phyloP scores from a whole-genome alignment of 2,797 vertebrate species.

The Sebastes baramenuke region DNA sequence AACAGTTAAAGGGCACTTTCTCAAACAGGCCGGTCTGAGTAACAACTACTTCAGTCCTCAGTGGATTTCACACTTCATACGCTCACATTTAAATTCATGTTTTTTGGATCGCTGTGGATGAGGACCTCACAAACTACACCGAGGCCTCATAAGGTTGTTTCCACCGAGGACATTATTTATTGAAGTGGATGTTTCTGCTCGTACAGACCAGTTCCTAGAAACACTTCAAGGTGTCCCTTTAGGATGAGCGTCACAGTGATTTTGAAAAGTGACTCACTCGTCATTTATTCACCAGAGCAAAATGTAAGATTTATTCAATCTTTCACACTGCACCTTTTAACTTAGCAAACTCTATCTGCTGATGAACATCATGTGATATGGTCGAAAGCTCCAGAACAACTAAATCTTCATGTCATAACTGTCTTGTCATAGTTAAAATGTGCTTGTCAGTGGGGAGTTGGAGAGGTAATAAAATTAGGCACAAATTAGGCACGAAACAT shows the following conservation, averaged over 20 bases:
- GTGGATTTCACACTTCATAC: slow-evolving; percentile 76
- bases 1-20: slow-evolving; percentile 75
- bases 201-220: background rate
- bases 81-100: slow-evolving; percentile 63
- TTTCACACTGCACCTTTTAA: background rate
- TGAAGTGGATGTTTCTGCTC: slow-evolving; percentile 7
- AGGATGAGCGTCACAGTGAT: background rate
- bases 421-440: background rate
- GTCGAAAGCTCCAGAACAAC: background rate
- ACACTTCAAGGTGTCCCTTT: background rate
- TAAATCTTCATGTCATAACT: background rate
- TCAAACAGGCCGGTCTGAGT: slow-evolving; percentile 41
- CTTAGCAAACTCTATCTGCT: background rate
- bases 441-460: background rate
- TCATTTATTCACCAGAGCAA: slow-evolving; percentile 8
- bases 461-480: background rate
- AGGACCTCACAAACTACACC: slow-evolving; percentile 6
- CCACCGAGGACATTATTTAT: slow-evolving; percentile 4
- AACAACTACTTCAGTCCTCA: slow-evolving; percentile 65
- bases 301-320: slow-evolving; percentile 31
- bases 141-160: background rate
- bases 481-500: background rate
- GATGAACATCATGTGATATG: background rate
- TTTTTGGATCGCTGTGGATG: slow-evolving; percentile 17
- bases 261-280: slow-evolving; percentile 5